Base-by-base conservation (phyloP, 2,888 invertebrate species). In the Pristionchus fissidentatus region DNA sequence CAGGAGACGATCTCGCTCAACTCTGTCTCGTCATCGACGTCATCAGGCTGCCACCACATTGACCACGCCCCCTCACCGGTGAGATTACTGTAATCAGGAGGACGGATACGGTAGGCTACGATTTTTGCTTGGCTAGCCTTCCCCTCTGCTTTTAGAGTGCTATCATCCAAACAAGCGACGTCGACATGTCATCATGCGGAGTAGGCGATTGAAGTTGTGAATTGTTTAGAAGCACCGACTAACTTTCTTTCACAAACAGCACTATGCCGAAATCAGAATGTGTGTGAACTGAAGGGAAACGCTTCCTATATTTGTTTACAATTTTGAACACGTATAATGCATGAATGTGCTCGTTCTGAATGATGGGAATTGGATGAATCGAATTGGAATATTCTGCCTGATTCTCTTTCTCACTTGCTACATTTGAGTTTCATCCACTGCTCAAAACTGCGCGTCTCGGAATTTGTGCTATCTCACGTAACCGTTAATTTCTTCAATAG, bases 121-220 rank as follows among this genome's bases (percentile, higher is more conserved):
- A n/a, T n/a, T n/a, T n/a, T n/a, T n/a, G n/a, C n/a, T n/a, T n/a
- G n/a, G n/a, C n/a, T n/a, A n/a, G 60, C 1, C 26, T 26, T 26
- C 26, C 29, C 19, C 4, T 4, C 7, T 38, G 22, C 66, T 66
- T 66, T 35, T 38, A 66, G 66, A 66, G 66, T 5, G 66, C 66
- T 3, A 66, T 66, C 66, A 66, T 66, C 35, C 66, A 66, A n/a
- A 66, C 66, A 38, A 66, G 66, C 38, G 66, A 66, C 38, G 66
- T 66, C 29, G 66, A 66, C 22, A 35, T 38, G 38, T 66, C 66
- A 15, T 66, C 66, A 7, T 66, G 66, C 29, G 66, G 66, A 38
- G 66, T 66, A 66, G 38, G 66, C 66, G 38, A 66, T 52, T 66
- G 66, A 66, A 38, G 35, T 66, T 38, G n/a, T 66, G 66, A 66